Evolutionary conservation across 2,888 invertebrate genomes (phyloP).

Genomic region (Phytoseiulus persimilis): DNA sequence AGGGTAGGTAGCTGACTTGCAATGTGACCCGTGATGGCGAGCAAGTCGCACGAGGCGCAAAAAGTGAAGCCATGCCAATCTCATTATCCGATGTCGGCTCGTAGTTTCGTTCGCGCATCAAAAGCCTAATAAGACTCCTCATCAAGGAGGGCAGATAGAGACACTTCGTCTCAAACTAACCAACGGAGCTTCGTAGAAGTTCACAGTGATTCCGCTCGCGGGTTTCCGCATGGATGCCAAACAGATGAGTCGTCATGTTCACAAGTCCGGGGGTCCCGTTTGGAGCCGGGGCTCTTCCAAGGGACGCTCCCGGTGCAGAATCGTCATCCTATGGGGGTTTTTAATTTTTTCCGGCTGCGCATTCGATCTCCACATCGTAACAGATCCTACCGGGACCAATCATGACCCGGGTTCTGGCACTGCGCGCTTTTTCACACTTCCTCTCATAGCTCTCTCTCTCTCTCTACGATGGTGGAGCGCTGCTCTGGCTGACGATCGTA

Average conservation of each 20-base stretch:
- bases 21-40: not conserved
- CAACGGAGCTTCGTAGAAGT: not conserved
- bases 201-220: too few species aligned
- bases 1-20: not conserved
- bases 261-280: too few species aligned
- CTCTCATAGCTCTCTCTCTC: not conserved
- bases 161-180: not conserved
- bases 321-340: too few species aligned
- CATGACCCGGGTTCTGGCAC: not conserved
- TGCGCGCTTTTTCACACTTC: not conserved
- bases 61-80: not conserved
- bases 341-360: too few species aligned
- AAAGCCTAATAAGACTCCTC: not conserved
- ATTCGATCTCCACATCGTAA: too few species aligned
- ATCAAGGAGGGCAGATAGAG: not conserved
- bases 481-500: not conserved
- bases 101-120: not conserved
- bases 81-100: not conserved
- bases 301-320: too few species aligned
- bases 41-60: not conserved
- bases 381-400: too few species aligned
- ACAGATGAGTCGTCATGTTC: too few species aligned
- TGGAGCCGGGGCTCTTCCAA: too few species aligned
- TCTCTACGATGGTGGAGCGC: not conserved
- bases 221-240: too few species aligned